phyloP scores from a whole-genome alignment of 2,888 invertebrate species.

The Plebejus argus region DNA sequence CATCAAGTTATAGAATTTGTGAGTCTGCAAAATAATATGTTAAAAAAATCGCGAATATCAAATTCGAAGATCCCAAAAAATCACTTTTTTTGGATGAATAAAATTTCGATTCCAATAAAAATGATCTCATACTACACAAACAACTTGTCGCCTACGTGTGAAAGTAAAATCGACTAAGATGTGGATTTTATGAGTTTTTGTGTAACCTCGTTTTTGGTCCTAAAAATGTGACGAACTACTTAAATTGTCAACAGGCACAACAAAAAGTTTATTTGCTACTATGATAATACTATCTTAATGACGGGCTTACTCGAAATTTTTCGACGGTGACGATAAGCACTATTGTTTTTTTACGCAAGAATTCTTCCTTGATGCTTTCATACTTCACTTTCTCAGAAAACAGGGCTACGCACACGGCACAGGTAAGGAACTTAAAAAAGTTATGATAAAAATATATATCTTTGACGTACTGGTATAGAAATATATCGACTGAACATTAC shows the following conservation, averaged over 20 bases:
- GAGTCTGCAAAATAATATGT: not conserved
- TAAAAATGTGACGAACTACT: constrained; percentile 24
- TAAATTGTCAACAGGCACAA: not conserved
- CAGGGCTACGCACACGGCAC: not conserved
- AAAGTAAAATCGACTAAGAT: not conserved
- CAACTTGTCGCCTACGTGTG: not conserved
- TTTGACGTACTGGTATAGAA: not conserved
- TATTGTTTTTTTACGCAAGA: constrained; percentile 27
- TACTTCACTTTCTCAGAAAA: constrained; percentile 16
- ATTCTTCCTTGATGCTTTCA: not conserved
- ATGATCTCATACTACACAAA: not conserved
- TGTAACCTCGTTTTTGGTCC: not conserved
- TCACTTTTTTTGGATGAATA: not conserved
- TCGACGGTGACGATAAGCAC: constrained; percentile 22
- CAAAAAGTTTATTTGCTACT: constrained; percentile 3
- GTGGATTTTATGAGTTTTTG: not conserved
- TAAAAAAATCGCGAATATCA: not conserved
- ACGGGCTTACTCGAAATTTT: constrained; percentile 17
- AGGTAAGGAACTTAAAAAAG: constrained; percentile 3
- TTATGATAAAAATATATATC: constrained; percentile 6
- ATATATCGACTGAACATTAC: not conserved
- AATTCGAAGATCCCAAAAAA: not conserved
- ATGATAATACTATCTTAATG: constrained; percentile 28
- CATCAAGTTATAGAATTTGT: too few species aligned
- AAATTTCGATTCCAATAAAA: not conserved